Conservation (phyloP, 1,140 invertebrate genomes). For the Theocolax elegans region DNA sequence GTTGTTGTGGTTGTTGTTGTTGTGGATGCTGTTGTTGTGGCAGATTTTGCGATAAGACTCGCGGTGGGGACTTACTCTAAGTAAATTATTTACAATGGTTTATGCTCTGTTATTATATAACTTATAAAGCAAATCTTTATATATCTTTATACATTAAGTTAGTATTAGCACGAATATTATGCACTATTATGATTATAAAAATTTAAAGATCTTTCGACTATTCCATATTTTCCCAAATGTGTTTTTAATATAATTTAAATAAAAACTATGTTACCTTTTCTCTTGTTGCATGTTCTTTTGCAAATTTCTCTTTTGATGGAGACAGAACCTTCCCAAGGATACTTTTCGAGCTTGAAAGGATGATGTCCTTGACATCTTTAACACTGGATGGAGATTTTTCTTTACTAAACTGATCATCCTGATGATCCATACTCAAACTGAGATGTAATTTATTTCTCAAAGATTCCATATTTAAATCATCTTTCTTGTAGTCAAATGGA, state of each 20-base stretch:
- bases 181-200: too few relatives aligned
- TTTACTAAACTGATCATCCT: constrained; percentile 60
- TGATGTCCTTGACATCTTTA: constrained; percentile 80
- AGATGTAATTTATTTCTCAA: constrained; percentile 64
- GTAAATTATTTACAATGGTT: constrained; percentile 31
- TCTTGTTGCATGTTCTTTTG: constrained; percentile 44
- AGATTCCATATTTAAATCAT: constrained; percentile 60
- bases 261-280: constrained; percentile 59
- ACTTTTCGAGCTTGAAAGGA: constrained; percentile 79
- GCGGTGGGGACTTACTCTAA: constrained; percentile 66
- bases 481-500: constrained; percentile 64
- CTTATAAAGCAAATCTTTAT: too few relatives aligned
- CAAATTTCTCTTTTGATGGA: constrained; percentile 77
- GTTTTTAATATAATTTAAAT: too few relatives aligned
- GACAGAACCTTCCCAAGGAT: constrained; percentile 84
- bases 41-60: constrained; percentile 54
- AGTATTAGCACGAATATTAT: too few relatives aligned
- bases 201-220: too few relatives aligned
- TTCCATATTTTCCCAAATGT: too few relatives aligned
- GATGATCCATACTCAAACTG: constrained; percentile 58
- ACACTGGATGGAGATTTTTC: constrained; percentile 69
- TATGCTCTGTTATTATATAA: too few relatives aligned
- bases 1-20: background rate
- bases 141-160: too few relatives aligned
- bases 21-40: background rate